A percentile compares a stretch with the other conserved stretches of the same genome.
Evolutionary conservation across 2,888 invertebrate species (phyloP).

Genomic region (Hylaea fasciaria): DNA sequence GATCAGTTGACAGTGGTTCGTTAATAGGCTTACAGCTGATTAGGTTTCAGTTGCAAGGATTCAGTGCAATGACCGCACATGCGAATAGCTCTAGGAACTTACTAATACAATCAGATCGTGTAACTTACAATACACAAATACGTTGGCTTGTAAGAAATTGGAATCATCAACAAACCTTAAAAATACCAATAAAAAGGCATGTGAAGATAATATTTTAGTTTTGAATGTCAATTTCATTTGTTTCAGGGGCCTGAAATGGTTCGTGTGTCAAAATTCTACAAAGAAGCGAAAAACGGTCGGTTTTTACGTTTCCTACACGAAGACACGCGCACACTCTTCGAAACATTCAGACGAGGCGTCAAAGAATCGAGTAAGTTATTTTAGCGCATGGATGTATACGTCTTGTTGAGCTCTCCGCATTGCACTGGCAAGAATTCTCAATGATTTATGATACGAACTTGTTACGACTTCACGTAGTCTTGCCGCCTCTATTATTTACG

Average conservation of each 20-base stretch:
- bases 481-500: slow-evolving; percentile 44
- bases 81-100: neutral
- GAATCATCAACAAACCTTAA: too few relatives aligned
- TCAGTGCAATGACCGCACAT: slow-evolving; percentile 64
- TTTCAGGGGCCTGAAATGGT: slow-evolving; percentile 95
- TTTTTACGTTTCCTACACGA: slow-evolving; percentile 93
- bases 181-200: too few relatives aligned
- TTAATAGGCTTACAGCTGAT: slow-evolving; percentile 75
- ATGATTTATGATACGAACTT: slow-evolving; percentile 39
- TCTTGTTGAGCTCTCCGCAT: slow-evolving; percentile 23
- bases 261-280: slow-evolving; percentile 95
- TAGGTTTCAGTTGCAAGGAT: slow-evolving; percentile 67
- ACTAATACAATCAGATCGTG: neutral
- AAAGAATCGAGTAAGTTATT: slow-evolving; percentile 93
- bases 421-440: slow-evolving; percentile 29
- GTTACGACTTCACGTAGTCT: slow-evolving; percentile 43
- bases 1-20: slow-evolving; percentile 36
- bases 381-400: slow-evolving; percentile 9
- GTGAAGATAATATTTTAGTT: neutral
- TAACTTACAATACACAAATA: neutral
- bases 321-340: slow-evolving; percentile 95
- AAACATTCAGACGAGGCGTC: slow-evolving; percentile 95
- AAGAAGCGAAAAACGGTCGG: slow-evolving; percentile 94
- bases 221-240: slow-evolving; percentile 30
- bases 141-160: too few relatives aligned